These are phyloP conservation scores for Sapajus apella DNA, from an alignment of 2,113 vertebrate genomes.

Conservation along the genomic window DNA sequence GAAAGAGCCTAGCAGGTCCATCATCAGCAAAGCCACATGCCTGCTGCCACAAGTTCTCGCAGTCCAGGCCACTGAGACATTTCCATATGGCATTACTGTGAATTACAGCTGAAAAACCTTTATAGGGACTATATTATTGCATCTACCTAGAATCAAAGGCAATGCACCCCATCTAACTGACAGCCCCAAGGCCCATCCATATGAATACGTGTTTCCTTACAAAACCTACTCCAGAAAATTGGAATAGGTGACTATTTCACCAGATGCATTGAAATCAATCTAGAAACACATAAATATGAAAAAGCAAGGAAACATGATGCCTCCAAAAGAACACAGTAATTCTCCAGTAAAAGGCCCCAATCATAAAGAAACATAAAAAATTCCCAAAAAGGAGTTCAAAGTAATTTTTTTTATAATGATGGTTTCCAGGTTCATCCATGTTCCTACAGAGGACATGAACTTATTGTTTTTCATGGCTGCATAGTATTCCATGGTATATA, in stretches of 20 bases:
- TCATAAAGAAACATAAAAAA: neutral
- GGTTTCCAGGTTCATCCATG: too few relatives aligned
- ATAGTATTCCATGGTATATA: too few relatives aligned
- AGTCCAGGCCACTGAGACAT: neutral
- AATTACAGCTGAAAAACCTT: neutral
- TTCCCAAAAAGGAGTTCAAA: neutral
- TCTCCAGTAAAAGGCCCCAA: neutral
- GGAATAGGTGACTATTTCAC: neutral
- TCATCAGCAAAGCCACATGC: neutral
- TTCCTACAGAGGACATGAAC: too few relatives aligned
- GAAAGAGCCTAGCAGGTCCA: neutral
- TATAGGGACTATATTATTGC: neutral
- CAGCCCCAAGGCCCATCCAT: neutral
- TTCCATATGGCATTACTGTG: neutral
- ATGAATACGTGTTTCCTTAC: neutral
- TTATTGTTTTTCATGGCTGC: too few relatives aligned
- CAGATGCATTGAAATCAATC: neutral
- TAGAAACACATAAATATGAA: neutral
- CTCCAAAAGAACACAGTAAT: neutral
- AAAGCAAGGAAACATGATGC: neutral
- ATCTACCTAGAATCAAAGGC: neutral
- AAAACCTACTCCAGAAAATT: neutral
- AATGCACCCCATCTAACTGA: neutral
- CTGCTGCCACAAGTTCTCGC: neutral
- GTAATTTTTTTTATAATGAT: neutral